Percentiles rank a stretch among this genome's conserved stretches.
phyloP scores from a whole-genome alignment of 1,140 invertebrate genomes.

The Branchinecta lindahli region DNA sequence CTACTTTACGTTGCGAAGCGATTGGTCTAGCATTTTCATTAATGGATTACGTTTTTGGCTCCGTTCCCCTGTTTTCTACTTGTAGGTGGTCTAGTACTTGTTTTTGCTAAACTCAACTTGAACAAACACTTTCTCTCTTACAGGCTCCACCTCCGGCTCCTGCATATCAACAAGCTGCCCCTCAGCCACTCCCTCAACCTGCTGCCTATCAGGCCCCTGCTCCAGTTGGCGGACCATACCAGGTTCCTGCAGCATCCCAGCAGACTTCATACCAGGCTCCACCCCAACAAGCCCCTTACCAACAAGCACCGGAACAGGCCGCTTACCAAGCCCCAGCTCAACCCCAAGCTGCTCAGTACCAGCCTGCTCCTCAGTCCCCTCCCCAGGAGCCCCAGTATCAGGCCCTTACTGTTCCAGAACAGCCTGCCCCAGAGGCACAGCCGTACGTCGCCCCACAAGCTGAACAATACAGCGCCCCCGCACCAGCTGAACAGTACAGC shows the following conservation, averaged over 20 bases:
- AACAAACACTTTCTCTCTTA: constrained; percentile 11
- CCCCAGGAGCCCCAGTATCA: constrained; percentile 17
- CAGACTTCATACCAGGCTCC: constrained; percentile 16
- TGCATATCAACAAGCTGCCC: constrained; percentile 17
- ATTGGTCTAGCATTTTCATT: too few species aligned
- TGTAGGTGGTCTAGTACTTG: too few species aligned
- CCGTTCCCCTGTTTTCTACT: too few species aligned
- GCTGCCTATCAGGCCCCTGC: constrained; percentile 15
- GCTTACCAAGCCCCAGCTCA: background rate
- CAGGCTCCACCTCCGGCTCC: constrained; percentile 15
- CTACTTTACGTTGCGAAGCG: too few species aligned
- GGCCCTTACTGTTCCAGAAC: constrained; percentile 17
- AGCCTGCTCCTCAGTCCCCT: constrained; percentile 10
- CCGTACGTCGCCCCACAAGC: background rate
- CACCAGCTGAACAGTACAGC: constrained; percentile 20
- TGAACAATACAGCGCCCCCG: background rate
- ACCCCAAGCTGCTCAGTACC: constrained; percentile 15
- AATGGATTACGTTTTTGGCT: too few species aligned
- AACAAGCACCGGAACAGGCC: constrained; percentile 13
- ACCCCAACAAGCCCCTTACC: constrained; percentile 3
- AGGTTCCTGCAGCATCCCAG: constrained; percentile 18
- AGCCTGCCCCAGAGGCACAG: constrained; percentile 6
- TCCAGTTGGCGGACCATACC: constrained; percentile 11
- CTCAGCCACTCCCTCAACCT: constrained; percentile 14
- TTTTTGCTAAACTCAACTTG: too few species aligned